Conservation (phyloP, 2,113 vertebrate genomes). For the Nothoprocta perdicaria region DNA sequence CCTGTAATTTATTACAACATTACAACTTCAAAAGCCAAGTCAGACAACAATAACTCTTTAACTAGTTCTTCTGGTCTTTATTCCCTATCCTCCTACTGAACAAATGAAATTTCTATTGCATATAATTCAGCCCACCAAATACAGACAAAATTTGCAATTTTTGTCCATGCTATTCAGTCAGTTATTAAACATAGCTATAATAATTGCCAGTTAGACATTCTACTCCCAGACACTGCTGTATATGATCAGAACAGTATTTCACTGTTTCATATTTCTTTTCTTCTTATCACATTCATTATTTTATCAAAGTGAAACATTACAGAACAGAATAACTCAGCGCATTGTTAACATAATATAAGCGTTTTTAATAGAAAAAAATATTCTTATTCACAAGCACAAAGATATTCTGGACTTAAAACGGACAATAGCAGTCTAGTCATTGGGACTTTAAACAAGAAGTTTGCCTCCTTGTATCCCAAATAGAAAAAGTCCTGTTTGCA, state of each 20-base stretch:
- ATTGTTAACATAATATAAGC: slow-evolving; percentile 6
- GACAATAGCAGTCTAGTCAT: background rate
- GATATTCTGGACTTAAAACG: background rate
- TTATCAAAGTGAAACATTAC: slow-evolving; percentile 20
- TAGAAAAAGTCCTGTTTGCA: background rate
- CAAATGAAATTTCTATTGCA: background rate
- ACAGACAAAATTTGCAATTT: background rate
- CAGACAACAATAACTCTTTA: background rate
- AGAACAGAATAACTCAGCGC: background rate
- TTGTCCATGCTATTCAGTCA: background rate
- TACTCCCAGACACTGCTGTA: background rate
- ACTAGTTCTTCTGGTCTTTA: background rate
- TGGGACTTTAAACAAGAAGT: background rate
- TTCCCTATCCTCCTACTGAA: background rate
- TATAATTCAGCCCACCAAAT: background rate
- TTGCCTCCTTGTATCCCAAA: background rate
- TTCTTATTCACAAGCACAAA: slow-evolving; percentile 12
- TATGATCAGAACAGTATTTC: background rate
- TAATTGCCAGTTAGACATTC: slow-evolving; percentile 1
- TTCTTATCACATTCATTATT: slow-evolving; percentile 15
- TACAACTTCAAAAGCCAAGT: background rate
- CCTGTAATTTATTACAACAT: background rate
- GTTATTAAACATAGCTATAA: background rate
- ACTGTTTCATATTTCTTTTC: background rate
- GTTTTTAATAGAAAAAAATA: slow-evolving; percentile 6